Evolutionary conservation across 2,113 vertebrate species (phyloP).

Genomic region (Pelvicachromis taeniatus): DNA sequence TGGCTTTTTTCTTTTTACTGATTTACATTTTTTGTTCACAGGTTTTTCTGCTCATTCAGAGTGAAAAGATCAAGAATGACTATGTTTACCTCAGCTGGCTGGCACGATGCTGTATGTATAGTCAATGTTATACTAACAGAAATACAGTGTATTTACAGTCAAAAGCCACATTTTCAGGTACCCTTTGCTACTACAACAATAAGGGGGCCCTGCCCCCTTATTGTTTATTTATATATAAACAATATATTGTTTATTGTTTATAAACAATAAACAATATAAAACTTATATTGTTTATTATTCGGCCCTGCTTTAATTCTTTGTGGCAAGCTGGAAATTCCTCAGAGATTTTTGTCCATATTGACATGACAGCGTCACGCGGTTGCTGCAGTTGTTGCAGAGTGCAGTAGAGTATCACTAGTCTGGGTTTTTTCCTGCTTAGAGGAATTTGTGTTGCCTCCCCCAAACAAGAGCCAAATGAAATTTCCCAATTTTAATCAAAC

Average conservation of each 20-base stretch:
- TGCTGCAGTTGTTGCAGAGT: background rate
- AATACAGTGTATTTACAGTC: background rate
- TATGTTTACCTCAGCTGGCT: constrained; percentile 95
- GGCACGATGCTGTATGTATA: constrained; percentile 88
- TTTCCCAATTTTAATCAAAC: background rate
- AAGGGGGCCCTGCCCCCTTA: too few relatives aligned
- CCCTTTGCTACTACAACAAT: background rate
- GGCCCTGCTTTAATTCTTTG: background rate
- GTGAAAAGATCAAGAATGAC: constrained; percentile 94
- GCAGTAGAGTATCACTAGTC: background rate
- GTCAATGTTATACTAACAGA: fast-evolving
- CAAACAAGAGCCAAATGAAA: background rate
- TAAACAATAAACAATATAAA: too few relatives aligned
- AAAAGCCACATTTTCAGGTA: background rate
- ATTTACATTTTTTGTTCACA: constrained; percentile 45
- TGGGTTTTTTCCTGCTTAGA: fast-evolving
- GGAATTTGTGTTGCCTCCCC: background rate
- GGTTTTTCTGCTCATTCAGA: constrained; percentile 95
- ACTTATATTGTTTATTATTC: too few relatives aligned
- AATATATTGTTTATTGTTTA: too few relatives aligned
- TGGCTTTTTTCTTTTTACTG: background rate
- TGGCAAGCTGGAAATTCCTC: background rate
- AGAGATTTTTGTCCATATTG: background rate
- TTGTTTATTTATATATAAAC: too few relatives aligned
- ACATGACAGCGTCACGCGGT: background rate